Conservation (phyloP, 2,797 vertebrate species). For the Apodemus agrarius region DNA sequence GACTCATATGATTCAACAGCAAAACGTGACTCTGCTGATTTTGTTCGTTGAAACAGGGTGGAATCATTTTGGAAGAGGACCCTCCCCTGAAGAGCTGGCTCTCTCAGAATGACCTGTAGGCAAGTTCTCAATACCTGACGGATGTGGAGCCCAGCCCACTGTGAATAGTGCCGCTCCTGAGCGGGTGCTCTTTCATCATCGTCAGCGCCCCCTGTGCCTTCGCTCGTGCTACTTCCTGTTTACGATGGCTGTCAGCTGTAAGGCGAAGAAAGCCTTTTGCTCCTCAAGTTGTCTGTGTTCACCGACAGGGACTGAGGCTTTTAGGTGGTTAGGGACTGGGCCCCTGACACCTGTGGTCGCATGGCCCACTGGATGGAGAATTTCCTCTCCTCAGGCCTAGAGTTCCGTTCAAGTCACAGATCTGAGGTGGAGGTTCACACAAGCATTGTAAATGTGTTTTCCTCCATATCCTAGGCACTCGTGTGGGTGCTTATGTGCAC, state of each 20-base stretch:
- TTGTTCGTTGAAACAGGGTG: background rate
- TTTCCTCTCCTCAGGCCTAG: background rate
- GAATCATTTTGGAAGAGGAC: background rate
- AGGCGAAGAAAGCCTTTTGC: too few species aligned
- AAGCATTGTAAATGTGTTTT: accelerated
- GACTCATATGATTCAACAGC: background rate
- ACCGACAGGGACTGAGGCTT: accelerated
- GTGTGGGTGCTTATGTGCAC: background rate
- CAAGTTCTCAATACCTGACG: background rate
- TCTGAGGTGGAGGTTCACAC: background rate
- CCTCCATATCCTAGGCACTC: background rate
- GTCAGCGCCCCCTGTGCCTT: background rate
- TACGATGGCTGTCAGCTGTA: background rate
- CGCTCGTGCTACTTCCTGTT: background rate
- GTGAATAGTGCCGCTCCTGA: background rate
- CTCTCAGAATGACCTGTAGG: background rate
- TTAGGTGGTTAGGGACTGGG: accelerated
- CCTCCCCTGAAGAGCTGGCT: background rate
- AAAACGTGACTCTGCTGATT: accelerated
- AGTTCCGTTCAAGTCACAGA: too few species aligned
- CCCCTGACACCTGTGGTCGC: accelerated
- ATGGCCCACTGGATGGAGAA: accelerated
- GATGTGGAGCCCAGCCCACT: background rate
- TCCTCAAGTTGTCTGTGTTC: background rate
- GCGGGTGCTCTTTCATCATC: background rate